A percentile compares a stretch with the other conserved stretches of the same genome.
Evolutionary conservation across 2,797 vertebrate species (phyloP).

Genomic region (Philypnodon macrostomus): DNA sequence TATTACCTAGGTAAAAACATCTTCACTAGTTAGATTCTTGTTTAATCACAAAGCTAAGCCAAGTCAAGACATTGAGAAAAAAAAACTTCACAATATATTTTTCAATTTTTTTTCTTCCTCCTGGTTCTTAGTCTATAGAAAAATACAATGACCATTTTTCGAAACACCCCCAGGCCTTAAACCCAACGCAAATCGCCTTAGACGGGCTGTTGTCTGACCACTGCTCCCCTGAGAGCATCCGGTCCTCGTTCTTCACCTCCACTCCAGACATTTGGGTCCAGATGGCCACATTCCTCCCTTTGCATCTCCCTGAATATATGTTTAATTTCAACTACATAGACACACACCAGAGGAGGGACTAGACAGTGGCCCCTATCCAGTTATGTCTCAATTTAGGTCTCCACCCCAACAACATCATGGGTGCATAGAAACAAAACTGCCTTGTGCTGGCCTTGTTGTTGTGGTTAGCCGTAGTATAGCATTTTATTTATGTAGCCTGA

Average conservation of each 20-base stretch:
- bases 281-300: conserved; percentile 60
- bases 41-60: too few relatives aligned
- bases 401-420: conserved; percentile 42
- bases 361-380: too few relatives aligned
- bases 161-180: conserved; percentile 1
- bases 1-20: too few relatives aligned
- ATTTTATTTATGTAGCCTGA: conserved; percentile 62
- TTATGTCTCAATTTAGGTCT: conserved; percentile 19
- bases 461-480: conserved; percentile 45
- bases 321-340: conserved; percentile 23
- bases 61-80: too few relatives aligned
- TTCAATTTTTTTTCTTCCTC: too few relatives aligned
- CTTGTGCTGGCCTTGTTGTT: conserved; percentile 41
- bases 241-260: conserved; percentile 36
- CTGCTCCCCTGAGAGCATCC: conserved; percentile 16
- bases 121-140: neutral
- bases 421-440: conserved; percentile 40
- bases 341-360: conserved; percentile 15
- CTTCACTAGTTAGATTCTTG: too few relatives aligned
- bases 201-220: conserved; percentile 12
- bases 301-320: conserved; percentile 23
- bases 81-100: too few relatives aligned
- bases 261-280: conserved; percentile 59
- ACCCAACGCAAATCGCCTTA: neutral
- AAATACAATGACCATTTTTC: conserved; percentile 1